phyloP scores from a whole-genome alignment of 2,888 invertebrate genomes.

The Synergus itoensis region DNA sequence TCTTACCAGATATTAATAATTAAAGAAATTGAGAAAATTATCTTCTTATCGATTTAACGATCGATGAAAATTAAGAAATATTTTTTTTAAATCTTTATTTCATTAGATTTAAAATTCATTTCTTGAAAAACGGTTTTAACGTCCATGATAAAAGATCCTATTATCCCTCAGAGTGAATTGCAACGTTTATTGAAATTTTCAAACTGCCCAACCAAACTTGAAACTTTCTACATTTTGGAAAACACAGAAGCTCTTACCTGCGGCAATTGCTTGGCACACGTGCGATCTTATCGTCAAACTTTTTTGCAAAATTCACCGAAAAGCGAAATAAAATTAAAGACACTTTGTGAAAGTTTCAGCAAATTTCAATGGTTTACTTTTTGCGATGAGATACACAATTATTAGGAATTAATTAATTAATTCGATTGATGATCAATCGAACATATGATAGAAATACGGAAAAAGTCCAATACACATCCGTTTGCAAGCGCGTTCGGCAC shows the following conservation, averaged over 20 bases:
- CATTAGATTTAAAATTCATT: neutral
- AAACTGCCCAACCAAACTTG: neutral
- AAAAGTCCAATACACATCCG: conserved; percentile 48
- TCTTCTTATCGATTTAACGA: too few species aligned
- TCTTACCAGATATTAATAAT: neutral
- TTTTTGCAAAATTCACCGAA: conserved; percentile 7
- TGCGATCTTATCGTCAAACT: neutral
- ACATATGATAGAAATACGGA: neutral
- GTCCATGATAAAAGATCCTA: neutral
- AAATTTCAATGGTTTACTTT: neutral
- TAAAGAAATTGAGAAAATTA: neutral
- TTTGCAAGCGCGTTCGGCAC: conserved; percentile 60
- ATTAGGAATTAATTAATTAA: neutral
- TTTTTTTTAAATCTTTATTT: too few species aligned
- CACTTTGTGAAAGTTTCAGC: neutral
- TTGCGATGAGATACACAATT: neutral
- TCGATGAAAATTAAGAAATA: too few species aligned
- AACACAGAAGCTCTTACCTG: conserved; percentile 17
- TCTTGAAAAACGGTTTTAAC: neutral
- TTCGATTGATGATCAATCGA: neutral
- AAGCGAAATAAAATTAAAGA: neutral
- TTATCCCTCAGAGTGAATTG: neutral
- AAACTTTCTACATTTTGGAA: conserved; percentile 1
- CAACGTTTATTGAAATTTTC: neutral
- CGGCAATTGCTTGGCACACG: conserved; percentile 1